Evolutionary conservation across 2,888 invertebrate species (phyloP).

Genomic region (Pteria penguin): DNA sequence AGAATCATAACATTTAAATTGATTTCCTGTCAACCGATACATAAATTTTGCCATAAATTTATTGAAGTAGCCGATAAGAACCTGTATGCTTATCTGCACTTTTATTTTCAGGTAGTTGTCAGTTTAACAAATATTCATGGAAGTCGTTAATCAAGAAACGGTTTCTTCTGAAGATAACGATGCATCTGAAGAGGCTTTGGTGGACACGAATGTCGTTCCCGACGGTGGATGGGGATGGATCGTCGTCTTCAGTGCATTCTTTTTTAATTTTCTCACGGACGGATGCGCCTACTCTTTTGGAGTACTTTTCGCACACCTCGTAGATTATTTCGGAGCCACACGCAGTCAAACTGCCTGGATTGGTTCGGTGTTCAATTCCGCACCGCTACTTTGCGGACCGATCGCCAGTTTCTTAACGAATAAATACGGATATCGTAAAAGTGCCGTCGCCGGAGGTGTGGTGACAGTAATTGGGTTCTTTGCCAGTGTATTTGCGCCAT

Average conservation of each 20-base stretch:
- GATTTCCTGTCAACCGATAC: no score
- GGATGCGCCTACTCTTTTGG: slow-evolving; percentile 96
- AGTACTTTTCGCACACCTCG: slow-evolving; percentile 90
- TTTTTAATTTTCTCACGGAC: slow-evolving; percentile 94
- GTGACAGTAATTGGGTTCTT: slow-evolving; percentile 72
- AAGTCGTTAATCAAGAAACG: no score
- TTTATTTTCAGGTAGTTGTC: no score
- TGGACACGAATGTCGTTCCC: no score
- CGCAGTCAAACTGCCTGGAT: slow-evolving; percentile 94
- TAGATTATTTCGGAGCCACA: slow-evolving; percentile 90
- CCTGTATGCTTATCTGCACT: no score
- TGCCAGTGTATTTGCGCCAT: slow-evolving; percentile 65
- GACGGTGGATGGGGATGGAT: slow-evolving; percentile 95
- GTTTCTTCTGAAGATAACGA: no score
- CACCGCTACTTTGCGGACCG: slow-evolving; percentile 85
- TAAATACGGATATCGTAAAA: slow-evolving; percentile 69
- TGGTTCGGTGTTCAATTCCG: slow-evolving; percentile 93
- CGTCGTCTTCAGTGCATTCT: slow-evolving; percentile 91
- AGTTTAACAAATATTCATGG: no score
- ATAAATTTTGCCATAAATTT: no score
- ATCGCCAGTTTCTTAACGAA: slow-evolving; percentile 70
- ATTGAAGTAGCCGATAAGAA: no score
- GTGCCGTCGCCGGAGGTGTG: slow-evolving; percentile 74
- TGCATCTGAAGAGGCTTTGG: no score
- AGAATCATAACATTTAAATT: no score